phyloP scores from a whole-genome alignment of 92 coral and sea anemone species.

The Siderastrea siderea region DNA sequence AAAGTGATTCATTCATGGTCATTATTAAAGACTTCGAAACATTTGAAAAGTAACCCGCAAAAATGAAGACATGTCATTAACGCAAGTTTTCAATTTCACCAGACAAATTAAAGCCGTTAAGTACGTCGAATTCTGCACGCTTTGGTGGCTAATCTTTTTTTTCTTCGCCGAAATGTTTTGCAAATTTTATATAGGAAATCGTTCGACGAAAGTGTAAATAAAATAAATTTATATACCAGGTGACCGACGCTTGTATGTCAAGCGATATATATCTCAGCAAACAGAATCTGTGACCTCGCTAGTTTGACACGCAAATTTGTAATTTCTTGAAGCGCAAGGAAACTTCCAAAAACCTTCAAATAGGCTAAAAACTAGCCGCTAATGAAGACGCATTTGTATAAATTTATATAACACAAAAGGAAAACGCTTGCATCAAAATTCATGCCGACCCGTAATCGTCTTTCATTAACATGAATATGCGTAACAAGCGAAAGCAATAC shows the following conservation, averaged over 20 bases:
- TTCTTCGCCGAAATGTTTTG: background rate
- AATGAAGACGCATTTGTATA: background rate
- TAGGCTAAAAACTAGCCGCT: background rate
- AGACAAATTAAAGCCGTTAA: background rate
- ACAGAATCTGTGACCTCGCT: slow-evolving; percentile 1
- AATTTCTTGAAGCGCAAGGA: background rate
- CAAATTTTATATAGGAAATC: background rate
- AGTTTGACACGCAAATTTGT: background rate
- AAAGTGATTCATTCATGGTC: background rate
- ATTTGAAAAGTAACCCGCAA: background rate
- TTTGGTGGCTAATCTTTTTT: background rate
- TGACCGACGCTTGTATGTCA: background rate
- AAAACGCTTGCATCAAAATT: background rate
- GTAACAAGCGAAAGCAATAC: slow-evolving; percentile 1
- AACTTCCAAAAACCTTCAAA: background rate
- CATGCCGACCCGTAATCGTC: background rate
- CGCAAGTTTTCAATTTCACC: background rate
- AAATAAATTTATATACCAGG: background rate
- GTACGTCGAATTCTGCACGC: background rate
- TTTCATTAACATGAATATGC: slow-evolving; percentile 13
- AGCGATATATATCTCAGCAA: background rate
- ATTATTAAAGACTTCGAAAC: background rate
- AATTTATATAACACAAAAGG: background rate
- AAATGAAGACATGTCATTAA: background rate
- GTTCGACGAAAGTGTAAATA: background rate